Conservation (phyloP, 2,113 vertebrate species). For the Sula dactylatra region DNA sequence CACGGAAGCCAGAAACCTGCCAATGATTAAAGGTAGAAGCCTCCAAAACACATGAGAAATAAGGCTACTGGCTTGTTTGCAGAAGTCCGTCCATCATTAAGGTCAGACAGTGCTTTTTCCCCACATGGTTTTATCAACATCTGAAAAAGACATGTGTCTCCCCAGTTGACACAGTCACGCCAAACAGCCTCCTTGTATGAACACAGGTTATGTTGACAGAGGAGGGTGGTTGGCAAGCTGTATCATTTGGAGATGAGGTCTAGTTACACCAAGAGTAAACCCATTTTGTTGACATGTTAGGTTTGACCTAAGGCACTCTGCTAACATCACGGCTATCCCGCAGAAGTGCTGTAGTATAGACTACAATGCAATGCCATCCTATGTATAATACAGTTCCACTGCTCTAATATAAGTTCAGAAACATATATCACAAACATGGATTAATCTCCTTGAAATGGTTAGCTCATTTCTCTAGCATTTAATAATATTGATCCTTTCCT, state of each 20-base stretch:
- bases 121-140: not conserved
- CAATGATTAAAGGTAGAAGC: slow-evolving; percentile 28
- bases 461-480: not conserved
- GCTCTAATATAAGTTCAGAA: not conserved
- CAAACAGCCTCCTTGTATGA: not conserved
- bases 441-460: not conserved
- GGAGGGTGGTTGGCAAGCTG: not conserved
- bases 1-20: slow-evolving; percentile 10
- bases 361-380: not conserved
- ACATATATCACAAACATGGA: not conserved
- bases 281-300: not conserved
- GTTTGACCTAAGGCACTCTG: slow-evolving; percentile 29
- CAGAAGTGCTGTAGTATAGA: not conserved
- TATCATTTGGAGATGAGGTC: slow-evolving; percentile 22
- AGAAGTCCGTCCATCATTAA: not conserved
- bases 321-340: not conserved
- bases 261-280: not conserved
- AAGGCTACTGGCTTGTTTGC: slow-evolving; percentile 3
- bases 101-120: not conserved
- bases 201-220: not conserved
- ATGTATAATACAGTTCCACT: not conserved
- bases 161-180: not conserved
- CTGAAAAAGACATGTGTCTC: not conserved
- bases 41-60: not conserved
- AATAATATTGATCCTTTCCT: not conserved